Evolutionary conservation across 2,113 vertebrate genomes (phyloP), one percentile per base, ranked within the genome.

Genomic region (Acanthisitta chloris): DNA sequence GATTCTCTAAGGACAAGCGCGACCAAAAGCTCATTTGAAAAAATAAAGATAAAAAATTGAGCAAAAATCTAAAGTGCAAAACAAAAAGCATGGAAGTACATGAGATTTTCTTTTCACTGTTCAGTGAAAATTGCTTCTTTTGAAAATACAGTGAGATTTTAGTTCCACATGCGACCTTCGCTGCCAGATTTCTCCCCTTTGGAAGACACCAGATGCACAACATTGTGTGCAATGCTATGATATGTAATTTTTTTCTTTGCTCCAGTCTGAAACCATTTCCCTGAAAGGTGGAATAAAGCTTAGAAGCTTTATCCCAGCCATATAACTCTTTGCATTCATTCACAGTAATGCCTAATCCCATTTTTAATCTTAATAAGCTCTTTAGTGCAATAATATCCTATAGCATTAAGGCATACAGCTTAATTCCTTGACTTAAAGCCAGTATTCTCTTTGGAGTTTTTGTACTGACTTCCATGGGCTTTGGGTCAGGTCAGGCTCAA

Each of bases 341-440:
- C 81, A 70, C 31, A 43, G 57, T 69, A 94, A 91, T 65, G 57
- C 49, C 48, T 91, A 96, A 94, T 97, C 93, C 91, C 65, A 87
- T 89, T 94, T 94, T 91, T 94, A 96, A 96, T 96, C 89, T 92
- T 91, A 95, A 76, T 91, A 96, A 94, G 54, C 81, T 89, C 78
- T 92, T 96, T 91, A 95, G 62, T 57, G 34, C 52, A 92, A 43
- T 90, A 92, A 96, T 82, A 95, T 58, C 70, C 78, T 72, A n/a
- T 43, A 29, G 42, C 61, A 86, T 66, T 91, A 82, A 91, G 42
- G 40, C 70, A 58, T 69, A 70, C 24, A 92, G 62, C 42, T 91
- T 96, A 93, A 94, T 93, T 86, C 93, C 71, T 73, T 90, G 67
- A 73, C 46, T 76, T 84, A 76, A 91, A 82, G 45, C 54, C 78